A percentile compares a stretch with the other conserved stretches of the same genome.
Evolutionary conservation across 2,888 invertebrate species (phyloP).

Genomic region (Achlya flavicornis): DNA sequence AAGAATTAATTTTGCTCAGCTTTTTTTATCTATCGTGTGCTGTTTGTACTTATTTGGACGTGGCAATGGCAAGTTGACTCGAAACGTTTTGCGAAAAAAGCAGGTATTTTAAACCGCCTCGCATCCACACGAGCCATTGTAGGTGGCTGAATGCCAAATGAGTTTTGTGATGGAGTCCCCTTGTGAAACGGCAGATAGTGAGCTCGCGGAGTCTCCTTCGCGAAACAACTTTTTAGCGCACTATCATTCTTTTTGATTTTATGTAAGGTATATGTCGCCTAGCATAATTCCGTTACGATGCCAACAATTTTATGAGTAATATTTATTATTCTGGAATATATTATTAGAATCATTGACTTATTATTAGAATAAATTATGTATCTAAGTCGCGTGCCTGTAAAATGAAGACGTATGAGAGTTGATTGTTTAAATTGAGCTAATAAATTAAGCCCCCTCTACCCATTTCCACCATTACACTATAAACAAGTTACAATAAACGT

Average conservation of each 20-base stretch:
- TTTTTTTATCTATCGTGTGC: slow-evolving; percentile 41
- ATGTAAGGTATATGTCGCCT: slow-evolving; percentile 17
- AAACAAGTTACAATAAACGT: not conserved
- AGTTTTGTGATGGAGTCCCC: slow-evolving; percentile 78
- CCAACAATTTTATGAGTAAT: too few species aligned
- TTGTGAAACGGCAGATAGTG: slow-evolving; percentile 69
- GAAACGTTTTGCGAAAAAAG: slow-evolving; percentile 54
- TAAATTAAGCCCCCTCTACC: too few species aligned
- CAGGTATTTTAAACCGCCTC: slow-evolving; percentile 76
- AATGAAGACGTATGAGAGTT: too few species aligned
- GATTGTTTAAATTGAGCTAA: too few species aligned
- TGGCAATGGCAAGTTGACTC: slow-evolving; percentile 66
- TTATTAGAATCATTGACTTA: too few species aligned
- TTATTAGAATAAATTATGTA: too few species aligned
- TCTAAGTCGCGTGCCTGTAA: too few species aligned
- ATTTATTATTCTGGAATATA: too few species aligned
- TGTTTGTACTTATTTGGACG: slow-evolving; percentile 55
- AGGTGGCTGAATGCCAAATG: slow-evolving; percentile 82
- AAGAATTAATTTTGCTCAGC: slow-evolving; percentile 22
- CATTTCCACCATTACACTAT: slow-evolving; percentile 17
- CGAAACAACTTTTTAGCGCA: slow-evolving; percentile 56
- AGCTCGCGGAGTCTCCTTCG: slow-evolving; percentile 53
- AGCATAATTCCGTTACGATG: too few species aligned
- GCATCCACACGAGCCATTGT: slow-evolving; percentile 72
- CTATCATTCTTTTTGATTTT: slow-evolving; percentile 23